These are phyloP conservation scores for Probosciger aterrimus DNA, from an alignment of 2,113 vertebrate species.

Conservation along the genomic window DNA sequence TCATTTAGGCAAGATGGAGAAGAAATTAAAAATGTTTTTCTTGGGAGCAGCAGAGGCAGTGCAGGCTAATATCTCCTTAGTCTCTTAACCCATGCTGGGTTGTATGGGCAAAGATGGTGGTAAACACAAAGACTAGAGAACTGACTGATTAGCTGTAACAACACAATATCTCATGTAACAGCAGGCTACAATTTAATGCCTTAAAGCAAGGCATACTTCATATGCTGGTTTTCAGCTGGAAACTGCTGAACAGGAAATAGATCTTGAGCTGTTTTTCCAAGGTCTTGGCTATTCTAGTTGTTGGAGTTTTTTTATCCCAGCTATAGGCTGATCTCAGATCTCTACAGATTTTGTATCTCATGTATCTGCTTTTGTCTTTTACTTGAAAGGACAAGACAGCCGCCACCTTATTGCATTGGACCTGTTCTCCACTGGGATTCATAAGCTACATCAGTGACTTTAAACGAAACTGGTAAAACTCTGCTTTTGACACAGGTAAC, in stretches of 20 bases:
- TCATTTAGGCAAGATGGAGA: not conserved
- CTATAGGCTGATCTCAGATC: not conserved
- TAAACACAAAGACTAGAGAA: not conserved
- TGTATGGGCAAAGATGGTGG: not conserved
- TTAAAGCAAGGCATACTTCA: not conserved
- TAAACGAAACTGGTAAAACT: not conserved
- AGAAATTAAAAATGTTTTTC: not conserved
- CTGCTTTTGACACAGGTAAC: not conserved
- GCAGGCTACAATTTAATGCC: not conserved
- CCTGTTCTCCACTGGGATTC: not conserved
- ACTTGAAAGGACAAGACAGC: not conserved
- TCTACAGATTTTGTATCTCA: not conserved
- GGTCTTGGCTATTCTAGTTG: not conserved
- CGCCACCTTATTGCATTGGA: not conserved
- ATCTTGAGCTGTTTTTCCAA: not conserved
- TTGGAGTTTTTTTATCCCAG: too few species aligned
- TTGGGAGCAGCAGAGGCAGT: not conserved
- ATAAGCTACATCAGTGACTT: not conserved
- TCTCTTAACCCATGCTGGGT: not conserved
- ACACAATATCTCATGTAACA: not conserved
- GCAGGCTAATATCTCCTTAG: not conserved
- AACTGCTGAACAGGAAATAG: not conserved
- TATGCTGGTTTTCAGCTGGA: not conserved
- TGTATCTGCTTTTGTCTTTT: not conserved
- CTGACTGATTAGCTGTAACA: not conserved